phyloP scores from a whole-genome alignment of 92 coral and sea anemone species.

The Umimayanthus chanpuru region DNA sequence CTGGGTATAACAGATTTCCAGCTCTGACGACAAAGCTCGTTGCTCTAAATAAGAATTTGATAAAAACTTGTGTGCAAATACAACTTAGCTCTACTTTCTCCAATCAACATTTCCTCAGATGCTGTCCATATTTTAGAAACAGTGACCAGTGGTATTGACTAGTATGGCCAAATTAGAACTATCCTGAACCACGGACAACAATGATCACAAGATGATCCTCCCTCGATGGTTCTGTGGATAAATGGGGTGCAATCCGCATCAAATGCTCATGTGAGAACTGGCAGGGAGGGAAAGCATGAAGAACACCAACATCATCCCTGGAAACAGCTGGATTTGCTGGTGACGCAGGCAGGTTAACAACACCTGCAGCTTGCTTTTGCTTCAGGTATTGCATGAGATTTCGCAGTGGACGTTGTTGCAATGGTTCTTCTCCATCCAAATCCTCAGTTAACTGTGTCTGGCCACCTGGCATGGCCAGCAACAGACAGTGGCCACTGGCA shows the following conservation, averaged over 20 bases:
- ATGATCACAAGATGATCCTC: slow-evolving; percentile 99
- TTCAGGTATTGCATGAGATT: slow-evolving; percentile 98
- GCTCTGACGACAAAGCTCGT: slow-evolving; percentile 35
- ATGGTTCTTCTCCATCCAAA: slow-evolving; percentile 75
- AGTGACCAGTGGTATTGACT: slow-evolving; percentile 15
- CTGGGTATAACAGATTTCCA: slow-evolving; percentile 31
- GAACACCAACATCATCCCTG: slow-evolving; percentile 94
- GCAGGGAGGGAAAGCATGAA: slow-evolving; percentile 99
- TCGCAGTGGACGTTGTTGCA: slow-evolving; percentile 98
- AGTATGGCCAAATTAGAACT: slow-evolving; percentile 47
- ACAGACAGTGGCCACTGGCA: slow-evolving; percentile 97
- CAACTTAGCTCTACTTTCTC: slow-evolving; percentile 39
- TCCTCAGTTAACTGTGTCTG: slow-evolving; percentile 86
- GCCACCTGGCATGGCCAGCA: slow-evolving; percentile 98
- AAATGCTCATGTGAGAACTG: slow-evolving; percentile 99
- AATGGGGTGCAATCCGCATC: slow-evolving; percentile 97
- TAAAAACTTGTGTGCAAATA: slow-evolving; percentile 38
- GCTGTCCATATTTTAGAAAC: slow-evolving; percentile 37
- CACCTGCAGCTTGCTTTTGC: slow-evolving; percentile 99
- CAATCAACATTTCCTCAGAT: slow-evolving; percentile 21
- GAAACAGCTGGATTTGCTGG: slow-evolving; percentile 75
- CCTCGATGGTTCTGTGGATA: slow-evolving; percentile 95
- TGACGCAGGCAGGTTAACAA: slow-evolving; percentile 88
- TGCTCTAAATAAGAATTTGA: slow-evolving; percentile 36
- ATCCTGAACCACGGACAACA: slow-evolving; percentile 92